phyloP scores from a whole-genome alignment of 2,113 vertebrate genomes.

The Proteles cristata region DNA sequence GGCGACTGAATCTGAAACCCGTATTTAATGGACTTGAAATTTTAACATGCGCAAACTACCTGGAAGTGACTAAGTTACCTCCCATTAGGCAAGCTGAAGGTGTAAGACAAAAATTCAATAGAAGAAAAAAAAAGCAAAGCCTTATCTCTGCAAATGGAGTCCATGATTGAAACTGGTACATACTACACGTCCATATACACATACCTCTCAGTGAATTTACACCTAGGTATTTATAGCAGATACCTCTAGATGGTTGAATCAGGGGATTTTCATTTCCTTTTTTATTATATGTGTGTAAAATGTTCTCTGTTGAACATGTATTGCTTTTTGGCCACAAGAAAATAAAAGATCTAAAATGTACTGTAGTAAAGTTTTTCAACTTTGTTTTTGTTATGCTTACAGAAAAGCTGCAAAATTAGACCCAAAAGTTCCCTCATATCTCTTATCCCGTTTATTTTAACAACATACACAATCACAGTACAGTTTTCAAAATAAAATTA shows the following conservation, averaged over 20 bases:
- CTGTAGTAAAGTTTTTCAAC: not conserved
- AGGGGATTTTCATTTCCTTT: slow-evolving; percentile 22
- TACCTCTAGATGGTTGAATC: not conserved
- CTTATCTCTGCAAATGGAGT: not conserved
- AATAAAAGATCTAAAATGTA: not conserved
- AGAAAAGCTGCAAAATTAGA: not conserved
- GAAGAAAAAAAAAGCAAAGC: not conserved
- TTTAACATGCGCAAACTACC: slow-evolving; percentile 17
- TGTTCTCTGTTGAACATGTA: not conserved
- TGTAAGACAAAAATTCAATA: not conserved
- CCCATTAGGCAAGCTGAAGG: not conserved
- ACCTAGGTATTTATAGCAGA: not conserved
- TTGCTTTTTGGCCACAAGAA: slow-evolving; percentile 20
- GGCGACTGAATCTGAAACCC: not conserved
- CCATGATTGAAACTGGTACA: not conserved
- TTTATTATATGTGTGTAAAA: not conserved
- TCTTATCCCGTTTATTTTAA: slow-evolving; percentile 9
- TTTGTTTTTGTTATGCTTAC: slow-evolving; percentile 35
- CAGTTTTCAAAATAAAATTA: slow-evolving; percentile 14
- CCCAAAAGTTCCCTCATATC: not conserved
- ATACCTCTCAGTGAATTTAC: not conserved
- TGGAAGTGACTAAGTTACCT: not conserved
- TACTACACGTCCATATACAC: not conserved
- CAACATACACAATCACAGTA: not conserved
- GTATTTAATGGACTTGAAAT: slow-evolving; percentile 40